Base-by-base conservation (phyloP, 2,888 invertebrate genomes). In the Morpho deidamia region DNA sequence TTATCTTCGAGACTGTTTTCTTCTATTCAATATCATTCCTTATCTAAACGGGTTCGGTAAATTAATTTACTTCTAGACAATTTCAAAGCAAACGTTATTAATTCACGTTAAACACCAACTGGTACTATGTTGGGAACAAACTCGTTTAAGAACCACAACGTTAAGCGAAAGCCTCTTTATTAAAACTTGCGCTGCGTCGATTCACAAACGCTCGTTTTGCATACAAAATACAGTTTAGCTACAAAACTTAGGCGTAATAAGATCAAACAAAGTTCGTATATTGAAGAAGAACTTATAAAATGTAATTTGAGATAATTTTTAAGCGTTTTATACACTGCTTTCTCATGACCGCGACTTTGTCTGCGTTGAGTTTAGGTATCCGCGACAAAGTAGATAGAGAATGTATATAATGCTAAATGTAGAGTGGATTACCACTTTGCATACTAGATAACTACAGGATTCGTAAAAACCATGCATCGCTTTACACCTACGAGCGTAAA, bases 181-280 rank as follows among this genome's bases (percentile, higher is more conserved):
- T 48, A 48, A 48, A 48, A 48, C 34, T 48, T 51, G 38, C 44
- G 43, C 46, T 34, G 34, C 41, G 37, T 50, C 44, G 10, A 45
- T 44, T 42, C 54, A 44, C 44, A 48, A 55, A 57, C 34, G 44
- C 57, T 55, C 32, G 51, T 40, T 58, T 55, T 55, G 57, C 57
- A 58, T 57, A 53, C 54, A 51, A 58, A 58, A 58, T 49, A 55
- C 51, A 58, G 14, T 41, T 35, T 8, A 11, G 35, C 35, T 42
- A 41, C 41, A 34, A 41, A 49, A 42, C 42, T 49, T 49, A 35
- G 23, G 11, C 48, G 12, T 42, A 34, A 48, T 49, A 42, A 42
- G 42, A 49, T 49, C 42, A 42, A 14, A 49, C 48, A 42, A 42
- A 42, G 41, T 49, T 49, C 41, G 35, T 49, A 39, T 40, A 39